Base-by-base conservation (phyloP, 2,797 vertebrate genomes). In the Spheniscus humboldti region DNA sequence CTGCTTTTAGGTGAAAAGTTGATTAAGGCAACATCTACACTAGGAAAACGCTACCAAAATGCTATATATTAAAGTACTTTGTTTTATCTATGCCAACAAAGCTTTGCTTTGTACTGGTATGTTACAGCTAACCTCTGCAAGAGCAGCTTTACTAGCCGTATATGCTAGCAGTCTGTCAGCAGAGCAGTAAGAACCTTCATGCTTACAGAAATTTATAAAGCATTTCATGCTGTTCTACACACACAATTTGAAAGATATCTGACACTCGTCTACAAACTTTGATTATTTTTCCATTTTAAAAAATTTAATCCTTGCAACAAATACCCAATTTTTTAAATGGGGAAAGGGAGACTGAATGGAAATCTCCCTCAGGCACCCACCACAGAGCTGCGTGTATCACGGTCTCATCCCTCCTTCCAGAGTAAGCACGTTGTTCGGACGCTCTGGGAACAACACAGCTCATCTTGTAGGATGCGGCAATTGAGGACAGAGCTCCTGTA, bases 401-500 rank as follows among this genome's bases (percentile, higher is more conserved):
- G 1, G 62, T 20, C 28, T 55, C 33, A 37, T 20, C 19, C 25
- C n/a, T 53, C 37, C 52, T 77, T 41, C 60, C 60, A 53, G 31
- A 80, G 33, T 3, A 18, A 47, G 17, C 11, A 33, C 4, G 0
- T 6, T 13, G 39, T n/a, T 25, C 3, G 0, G 14, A 27, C 7
- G 4, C 24, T 30, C 43, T 41, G 41, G 23, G 28, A 92, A 37
- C 22, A 33, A 24, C 5, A 10, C 0, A 0, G 43, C n/a, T 60
- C 59, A 30, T 39, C 57, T 10, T 30, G 15, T 10, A 66, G 41
- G 23, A 50, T 8, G 15, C n/a, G 55, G 28, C 0, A 0, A 62
- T 0, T 37, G 30, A 66, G 24, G 23, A 41, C 18, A 45, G 8
- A n/a, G 30, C 30, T 88, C 53, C 0, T 0, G 33, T 0, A 77